Base-by-base conservation (phyloP, 2,113 vertebrate species). In the Gnathonemus longibarbis region DNA sequence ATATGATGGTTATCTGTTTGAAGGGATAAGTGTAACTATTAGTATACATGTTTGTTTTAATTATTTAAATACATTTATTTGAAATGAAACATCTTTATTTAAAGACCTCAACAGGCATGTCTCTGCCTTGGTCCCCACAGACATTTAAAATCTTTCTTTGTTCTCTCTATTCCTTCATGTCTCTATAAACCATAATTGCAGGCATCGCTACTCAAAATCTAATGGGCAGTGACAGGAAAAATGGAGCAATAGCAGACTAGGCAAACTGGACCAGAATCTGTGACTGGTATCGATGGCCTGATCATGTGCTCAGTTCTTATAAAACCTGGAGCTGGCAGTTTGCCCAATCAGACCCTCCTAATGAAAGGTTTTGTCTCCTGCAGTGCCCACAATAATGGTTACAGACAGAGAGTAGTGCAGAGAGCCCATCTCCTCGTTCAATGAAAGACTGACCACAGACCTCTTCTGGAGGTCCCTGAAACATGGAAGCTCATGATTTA, bases 1-100 rank as follows among this genome's bases (percentile, higher is more conserved):
- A 99, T 95, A 99, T 99, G 96, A 99, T 98, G 77, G 98, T 99
- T 91, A 99, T 96, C 98, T 99, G 94, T 1, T 1, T 88, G 58
- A 86, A 27, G 89, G 89, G 62, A 91, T 7, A 74, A 35, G 31
- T 80, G 15, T 80, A 80, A 39, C n/a, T 17, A 42, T 80, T 42
- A 31, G 62, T 31, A 19, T 80, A 2, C 35, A 39, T 6, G 70
- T 80, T 17, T 42, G 13, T 42, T 80, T 80, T 8, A 35, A 80
- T 80, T 5, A 42, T 80, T 80, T 80, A 6, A 80, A 39, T 35
- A 35, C 2, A 80, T 80, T 42, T 42, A 42, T 39, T 19, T 80
- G 6, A 39, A 77, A 42, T 80, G 42, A 80, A 42, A 21, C 15
- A 42, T 80, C 15, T 77, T 77, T 19, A 13, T 80, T 42, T 42